Percentiles rank a stretch among this genome's conserved stretches.
These are phyloP conservation scores for Caenorhabditis elegans DNA, from an alignment of 1,140 invertebrate species.

Conservation along the genomic window WBcel235 BX284606.5:3108001-3108500, in stretches of 20 bases:
- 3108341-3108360: conserved; percentile 49
- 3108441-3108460: conserved; percentile 56
- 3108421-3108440: conserved; percentile 52
- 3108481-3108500: conserved; percentile 43
- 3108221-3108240: neutral
- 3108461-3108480: conserved; percentile 44
- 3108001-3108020: conserved; percentile 48
- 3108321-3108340: conserved; percentile 53
- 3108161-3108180: no score
- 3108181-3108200: no score
- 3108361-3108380: conserved; percentile 51
- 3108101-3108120: no score
- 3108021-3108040: no score
- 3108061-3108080: no score
- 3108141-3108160: no score
- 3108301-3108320: conserved; percentile 8
- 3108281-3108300: conserved; percentile 59
- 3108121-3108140: no score
- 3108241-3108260: conserved; percentile 64
- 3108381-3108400: neutral
- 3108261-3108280: conserved; percentile 67
- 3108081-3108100: no score
- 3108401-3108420: neutral
- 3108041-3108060: no score
- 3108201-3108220: no score